Evolutionary conservation across 2,888 invertebrate species (phyloP).

Genomic region (Hesperia comma): DNA sequence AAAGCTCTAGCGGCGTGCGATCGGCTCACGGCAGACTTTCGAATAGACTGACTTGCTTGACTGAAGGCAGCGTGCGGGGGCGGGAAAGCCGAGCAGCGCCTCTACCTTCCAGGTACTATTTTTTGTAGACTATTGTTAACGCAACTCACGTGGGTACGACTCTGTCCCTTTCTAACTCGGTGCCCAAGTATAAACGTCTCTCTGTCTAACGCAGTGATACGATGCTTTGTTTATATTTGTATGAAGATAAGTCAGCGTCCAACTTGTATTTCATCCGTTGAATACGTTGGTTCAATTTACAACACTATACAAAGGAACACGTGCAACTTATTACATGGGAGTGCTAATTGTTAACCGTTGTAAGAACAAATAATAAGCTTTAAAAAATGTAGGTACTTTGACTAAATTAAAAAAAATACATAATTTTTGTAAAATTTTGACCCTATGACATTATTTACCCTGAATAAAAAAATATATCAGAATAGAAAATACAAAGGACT

Average conservation of each 20-base stretch:
- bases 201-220: constrained; percentile 52
- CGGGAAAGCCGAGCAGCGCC: constrained; percentile 58
- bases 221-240: constrained; percentile 75
- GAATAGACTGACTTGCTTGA: constrained; percentile 61
- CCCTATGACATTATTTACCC: too few species aligned
- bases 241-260: constrained; percentile 60
- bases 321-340: constrained; percentile 61
- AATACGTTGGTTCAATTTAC: constrained; percentile 34
- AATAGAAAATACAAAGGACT: too few species aligned
- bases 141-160: constrained; percentile 72
- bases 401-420: too few species aligned
- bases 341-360: constrained; percentile 41
- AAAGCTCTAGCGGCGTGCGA: constrained; percentile 50
- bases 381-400: constrained; percentile 1
- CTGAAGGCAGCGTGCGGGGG: constrained; percentile 60
- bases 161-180: constrained; percentile 61
- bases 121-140: constrained; percentile 80
- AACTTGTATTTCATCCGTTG: constrained; percentile 47
- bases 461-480: too few species aligned
- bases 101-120: constrained; percentile 76
- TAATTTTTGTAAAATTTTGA: too few species aligned
- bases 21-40: constrained; percentile 63
- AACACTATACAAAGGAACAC: constrained; percentile 48
- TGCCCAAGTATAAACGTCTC: constrained; percentile 48
- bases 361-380: constrained; percentile 21